phyloP scores from a whole-genome alignment of 2,113 vertebrate species.

The Pterocles gutturalis region DNA sequence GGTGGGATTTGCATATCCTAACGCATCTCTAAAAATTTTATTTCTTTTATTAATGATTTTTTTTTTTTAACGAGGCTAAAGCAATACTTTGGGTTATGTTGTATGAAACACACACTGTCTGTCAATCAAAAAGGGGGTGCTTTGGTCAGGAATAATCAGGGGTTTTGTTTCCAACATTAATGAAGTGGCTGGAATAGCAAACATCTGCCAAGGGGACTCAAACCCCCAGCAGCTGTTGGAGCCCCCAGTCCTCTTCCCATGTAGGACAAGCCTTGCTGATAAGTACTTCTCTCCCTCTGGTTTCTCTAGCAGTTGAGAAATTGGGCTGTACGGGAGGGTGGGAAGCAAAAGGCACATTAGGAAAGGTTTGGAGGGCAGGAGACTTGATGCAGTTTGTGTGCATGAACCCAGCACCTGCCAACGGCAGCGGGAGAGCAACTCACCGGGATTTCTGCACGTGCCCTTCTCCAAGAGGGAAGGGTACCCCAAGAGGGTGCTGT shows the following conservation, averaged over 20 bases:
- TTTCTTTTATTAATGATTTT: not conserved
- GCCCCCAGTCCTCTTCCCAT: conserved; percentile 45
- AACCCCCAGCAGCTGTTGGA: conserved; percentile 79
- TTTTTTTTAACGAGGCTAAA: not conserved
- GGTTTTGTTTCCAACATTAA: conserved; percentile 81
- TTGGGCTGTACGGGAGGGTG: accelerated
- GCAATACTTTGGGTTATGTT: not conserved
- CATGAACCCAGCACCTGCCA: not conserved
- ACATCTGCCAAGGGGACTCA: conserved; percentile 80
- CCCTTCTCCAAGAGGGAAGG: not conserved
- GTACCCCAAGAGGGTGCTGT: not conserved
- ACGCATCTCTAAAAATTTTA: not conserved
- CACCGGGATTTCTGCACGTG: not conserved
- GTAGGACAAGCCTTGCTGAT: not conserved
- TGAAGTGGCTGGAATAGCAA: conserved; percentile 77
- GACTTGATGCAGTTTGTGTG: accelerated
- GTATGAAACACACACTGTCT: conserved; percentile 73
- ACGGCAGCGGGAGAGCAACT: accelerated
- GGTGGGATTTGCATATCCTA: not conserved
- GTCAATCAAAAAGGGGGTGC: conserved; percentile 73
- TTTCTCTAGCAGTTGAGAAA: not conserved
- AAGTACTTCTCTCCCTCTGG: not conserved
- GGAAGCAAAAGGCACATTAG: not conserved
- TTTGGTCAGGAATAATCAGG: conserved; percentile 71
- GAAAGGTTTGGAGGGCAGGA: not conserved